Base-by-base conservation (phyloP, 2,888 invertebrate species). In the Bellardia pandia region DNA sequence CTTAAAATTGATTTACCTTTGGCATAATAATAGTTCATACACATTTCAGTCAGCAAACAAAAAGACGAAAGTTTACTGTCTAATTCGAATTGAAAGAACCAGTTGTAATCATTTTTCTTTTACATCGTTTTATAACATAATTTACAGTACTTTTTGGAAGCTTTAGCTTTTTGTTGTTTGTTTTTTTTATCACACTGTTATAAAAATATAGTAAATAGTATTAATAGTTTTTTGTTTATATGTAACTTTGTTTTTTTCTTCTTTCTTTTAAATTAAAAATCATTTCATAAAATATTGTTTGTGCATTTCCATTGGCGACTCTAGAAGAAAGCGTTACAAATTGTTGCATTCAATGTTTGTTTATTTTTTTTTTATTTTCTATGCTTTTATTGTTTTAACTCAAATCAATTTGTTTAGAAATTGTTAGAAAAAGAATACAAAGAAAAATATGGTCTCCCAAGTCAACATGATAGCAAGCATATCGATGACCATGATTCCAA, bases 301-400 rank as follows among this genome's bases (percentile, higher is more conserved):
- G 13, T 37, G 42, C 80, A 64, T 71, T 69, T 56, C 51, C 78
- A 81, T 85, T 87, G 85, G 87, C 30, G 11, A 30, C 51, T 69
- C 14, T 56, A 40, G 42, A 64, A 69, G 74, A 78, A 69, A 76
- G 37, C 16, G n/a, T 13, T 48, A 77, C 13, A 66, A 81, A 74
- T 81, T 87, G 84, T 87, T 87, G 84, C 84, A 69, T 74, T 56
- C 69, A 69, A 58, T 87, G 69, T 82, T 87, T 75, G 81, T 64
- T 53, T 48, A 51, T 58, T 66, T 58, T 64, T 74, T 64, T 80
- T 81, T 48, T 76, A 45, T 56, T 75, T 72, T 66, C 56, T 66
- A 62, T 42, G 8, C 42, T 81, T 72, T 77, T 68, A 40, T 30
- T 58, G 51, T 76, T 78, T 81, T 40, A 51, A 69, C 16, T 78